A percentile compares a stretch with the other conserved stretches of the same genome.
These are phyloP conservation scores for Intellagama lesueurii DNA, from an alignment of 2,797 vertebrate species.

Conservation along the genomic window DNA sequence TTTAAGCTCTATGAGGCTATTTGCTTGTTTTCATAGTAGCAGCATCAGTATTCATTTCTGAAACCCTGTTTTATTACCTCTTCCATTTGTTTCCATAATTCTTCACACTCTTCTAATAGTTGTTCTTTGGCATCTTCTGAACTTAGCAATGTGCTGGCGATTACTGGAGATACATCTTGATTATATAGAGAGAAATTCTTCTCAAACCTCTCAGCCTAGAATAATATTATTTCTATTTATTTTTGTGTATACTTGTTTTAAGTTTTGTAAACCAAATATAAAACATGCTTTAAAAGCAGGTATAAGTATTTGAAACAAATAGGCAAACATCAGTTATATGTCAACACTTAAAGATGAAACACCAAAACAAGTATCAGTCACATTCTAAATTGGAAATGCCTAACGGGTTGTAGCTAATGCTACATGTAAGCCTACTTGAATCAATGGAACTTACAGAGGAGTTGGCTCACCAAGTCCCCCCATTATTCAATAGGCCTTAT, in stretches of 20 bases:
- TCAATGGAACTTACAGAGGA: too few relatives aligned
- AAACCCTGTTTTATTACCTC: conserved; percentile 66
- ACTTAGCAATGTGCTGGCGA: background rate
- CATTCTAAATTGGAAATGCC: too few relatives aligned
- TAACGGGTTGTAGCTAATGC: too few relatives aligned
- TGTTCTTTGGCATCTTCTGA: conserved; percentile 50
- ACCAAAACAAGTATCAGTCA: too few relatives aligned
- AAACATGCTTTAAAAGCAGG: background rate
- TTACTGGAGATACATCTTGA: conserved; percentile 53
- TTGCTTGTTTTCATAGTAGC: too few relatives aligned
- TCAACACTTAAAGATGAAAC: too few relatives aligned
- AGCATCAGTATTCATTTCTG: background rate
- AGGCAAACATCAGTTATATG: too few relatives aligned
- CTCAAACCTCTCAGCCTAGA: conserved; percentile 53
- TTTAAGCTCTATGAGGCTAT: too few relatives aligned
- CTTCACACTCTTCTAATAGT: conserved; percentile 73
- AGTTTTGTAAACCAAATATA: background rate
- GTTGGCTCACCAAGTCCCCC: too few relatives aligned
- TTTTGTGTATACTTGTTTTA: background rate
- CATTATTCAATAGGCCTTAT: too few relatives aligned
- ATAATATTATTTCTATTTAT: conserved; percentile 35
- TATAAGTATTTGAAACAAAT: background rate
- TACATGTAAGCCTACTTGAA: too few relatives aligned
- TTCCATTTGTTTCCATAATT: conserved; percentile 74
- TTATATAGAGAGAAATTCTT: conserved; percentile 57